phyloP scores from a whole-genome alignment of 2,113 vertebrate species.

The Lonchura striata region DNA sequence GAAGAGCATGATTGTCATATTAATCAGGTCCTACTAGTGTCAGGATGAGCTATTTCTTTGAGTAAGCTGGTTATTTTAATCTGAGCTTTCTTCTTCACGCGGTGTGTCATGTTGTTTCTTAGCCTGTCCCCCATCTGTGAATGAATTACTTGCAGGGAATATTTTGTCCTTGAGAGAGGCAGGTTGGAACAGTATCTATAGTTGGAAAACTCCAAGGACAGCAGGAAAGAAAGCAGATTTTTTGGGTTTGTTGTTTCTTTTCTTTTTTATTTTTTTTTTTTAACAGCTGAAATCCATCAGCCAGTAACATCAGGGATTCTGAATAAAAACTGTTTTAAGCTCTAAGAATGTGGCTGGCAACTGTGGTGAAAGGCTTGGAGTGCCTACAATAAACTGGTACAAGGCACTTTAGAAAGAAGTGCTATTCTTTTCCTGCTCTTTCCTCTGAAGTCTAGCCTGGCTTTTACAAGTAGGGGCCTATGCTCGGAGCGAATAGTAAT shows the following conservation, averaged over 20 bases:
- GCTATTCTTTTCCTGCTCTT: not conserved
- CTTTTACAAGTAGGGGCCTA: not conserved
- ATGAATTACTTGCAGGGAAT: not conserved
- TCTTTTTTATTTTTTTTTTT: not conserved
- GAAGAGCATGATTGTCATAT: not conserved
- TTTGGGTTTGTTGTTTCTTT: accelerated
- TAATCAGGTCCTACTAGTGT: not conserved
- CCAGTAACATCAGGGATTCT: not conserved
- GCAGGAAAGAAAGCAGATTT: not conserved
- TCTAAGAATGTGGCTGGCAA: not conserved
- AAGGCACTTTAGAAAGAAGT: not conserved
- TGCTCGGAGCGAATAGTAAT: not conserved
- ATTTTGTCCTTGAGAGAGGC: not conserved
- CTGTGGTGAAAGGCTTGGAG: not conserved
- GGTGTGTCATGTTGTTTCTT: not conserved
- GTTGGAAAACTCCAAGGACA: not conserved
- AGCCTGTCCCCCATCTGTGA: not conserved
- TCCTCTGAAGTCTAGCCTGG: not conserved
- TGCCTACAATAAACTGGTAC: not conserved
- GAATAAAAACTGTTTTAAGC: not conserved
- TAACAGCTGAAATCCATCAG: not conserved
- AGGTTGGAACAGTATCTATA: not conserved
- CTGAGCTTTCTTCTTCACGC: not conserved
- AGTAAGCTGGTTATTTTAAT: not conserved
- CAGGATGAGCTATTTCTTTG: not conserved